Conservation (phyloP, 2,797 vertebrate genomes). For the Scolopax bukidnonensis region DNA sequence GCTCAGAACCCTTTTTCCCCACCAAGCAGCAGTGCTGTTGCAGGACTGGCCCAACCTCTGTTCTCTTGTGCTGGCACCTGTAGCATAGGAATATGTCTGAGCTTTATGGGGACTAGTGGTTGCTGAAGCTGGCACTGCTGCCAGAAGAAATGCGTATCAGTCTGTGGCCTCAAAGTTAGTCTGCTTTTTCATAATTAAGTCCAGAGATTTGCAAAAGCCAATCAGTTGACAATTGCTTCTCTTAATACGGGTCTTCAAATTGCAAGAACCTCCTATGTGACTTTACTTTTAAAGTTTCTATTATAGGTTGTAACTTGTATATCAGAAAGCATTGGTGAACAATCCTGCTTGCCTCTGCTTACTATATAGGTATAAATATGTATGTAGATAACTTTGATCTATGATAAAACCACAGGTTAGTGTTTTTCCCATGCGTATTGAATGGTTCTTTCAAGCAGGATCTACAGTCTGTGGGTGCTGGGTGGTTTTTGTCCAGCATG, state of each 20-base stretch:
- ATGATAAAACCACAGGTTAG: neutral
- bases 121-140: neutral
- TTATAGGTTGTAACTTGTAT: neutral
- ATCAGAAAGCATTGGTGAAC: neutral
- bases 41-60: neutral
- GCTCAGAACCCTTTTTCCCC: neutral
- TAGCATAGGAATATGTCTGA: neutral
- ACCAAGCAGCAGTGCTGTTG: neutral
- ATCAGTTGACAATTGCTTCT: neutral
- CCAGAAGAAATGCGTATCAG: neutral
- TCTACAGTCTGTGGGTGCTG: neutral
- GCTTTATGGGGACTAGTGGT: neutral
- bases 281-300: neutral
- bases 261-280: neutral
- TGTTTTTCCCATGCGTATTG: neutral
- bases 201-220: neutral
- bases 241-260: neutral
- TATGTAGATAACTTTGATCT: neutral
- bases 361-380: neutral
- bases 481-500: neutral
- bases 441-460: neutral
- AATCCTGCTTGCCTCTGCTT: neutral
- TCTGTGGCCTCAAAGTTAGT: neutral
- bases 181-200: neutral
- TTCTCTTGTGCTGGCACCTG: neutral